phyloP scores from a whole-genome alignment of 2,888 invertebrate genomes.

The Lamellibrachia columna region DNA sequence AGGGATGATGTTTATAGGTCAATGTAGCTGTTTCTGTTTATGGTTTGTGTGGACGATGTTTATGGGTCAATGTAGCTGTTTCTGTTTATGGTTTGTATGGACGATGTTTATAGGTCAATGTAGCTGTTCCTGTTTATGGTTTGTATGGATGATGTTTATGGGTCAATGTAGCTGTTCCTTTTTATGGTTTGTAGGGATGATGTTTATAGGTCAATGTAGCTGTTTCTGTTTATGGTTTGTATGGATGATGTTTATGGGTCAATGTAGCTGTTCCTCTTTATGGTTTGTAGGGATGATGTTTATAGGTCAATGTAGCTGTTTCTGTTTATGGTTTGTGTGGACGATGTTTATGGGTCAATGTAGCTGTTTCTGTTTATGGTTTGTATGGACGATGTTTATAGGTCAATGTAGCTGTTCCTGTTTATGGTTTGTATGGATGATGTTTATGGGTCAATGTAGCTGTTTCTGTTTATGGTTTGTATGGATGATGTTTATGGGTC shows the following conservation, averaged over 20 bases:
- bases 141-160: background rate
- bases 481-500: background rate
- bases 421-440: background rate
- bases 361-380: background rate
- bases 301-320: background rate
- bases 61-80: background rate
- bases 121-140: background rate
- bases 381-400: background rate
- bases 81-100: background rate
- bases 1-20: background rate
- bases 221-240: too few relatives aligned
- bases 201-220: background rate
- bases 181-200: background rate
- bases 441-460: background rate
- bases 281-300: background rate
- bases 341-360: background rate
- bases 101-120: background rate
- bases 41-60: background rate
- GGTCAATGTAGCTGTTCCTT: background rate
- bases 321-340: background rate
- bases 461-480: background rate
- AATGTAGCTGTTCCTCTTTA: background rate
- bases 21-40: background rate
- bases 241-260: background rate
- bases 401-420: background rate